Conservation (phyloP, 2,797 vertebrate genomes). For the Octomys mimax region DNA sequence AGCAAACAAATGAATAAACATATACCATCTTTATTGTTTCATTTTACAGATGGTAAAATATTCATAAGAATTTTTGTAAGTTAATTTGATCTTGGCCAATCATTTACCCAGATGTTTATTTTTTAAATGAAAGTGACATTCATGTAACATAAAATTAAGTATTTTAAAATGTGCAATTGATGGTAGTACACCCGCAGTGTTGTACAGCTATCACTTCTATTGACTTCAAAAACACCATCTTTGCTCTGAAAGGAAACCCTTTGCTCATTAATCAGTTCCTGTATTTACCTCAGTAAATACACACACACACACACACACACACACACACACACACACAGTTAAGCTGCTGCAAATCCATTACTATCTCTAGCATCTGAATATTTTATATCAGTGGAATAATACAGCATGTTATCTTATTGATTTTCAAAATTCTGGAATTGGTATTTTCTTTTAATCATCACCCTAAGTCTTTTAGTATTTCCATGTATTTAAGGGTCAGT, state of each 20-base stretch:
- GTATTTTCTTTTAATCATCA: neutral
- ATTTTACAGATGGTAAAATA: neutral
- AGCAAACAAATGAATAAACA: neutral
- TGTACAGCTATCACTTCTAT: neutral
- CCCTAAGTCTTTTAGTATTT: neutral
- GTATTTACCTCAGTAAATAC: neutral
- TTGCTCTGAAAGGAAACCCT: neutral
- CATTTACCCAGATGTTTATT: neutral
- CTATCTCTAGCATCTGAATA: neutral
- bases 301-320: neutral
- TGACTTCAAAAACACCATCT: neutral
- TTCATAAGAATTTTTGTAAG: neutral
- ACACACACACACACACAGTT: neutral
- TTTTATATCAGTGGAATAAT: neutral
- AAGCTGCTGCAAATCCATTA: neutral
- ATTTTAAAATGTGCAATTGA: neutral
- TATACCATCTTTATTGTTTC: neutral
- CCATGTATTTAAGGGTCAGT: neutral
- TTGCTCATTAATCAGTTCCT: neutral
- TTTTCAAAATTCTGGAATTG: neutral
- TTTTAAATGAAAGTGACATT: neutral
- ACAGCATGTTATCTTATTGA: neutral
- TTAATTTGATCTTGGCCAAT: neutral
- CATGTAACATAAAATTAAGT: neutral
- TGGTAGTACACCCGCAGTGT: neutral